phyloP scores from a whole-genome alignment of 2,113 vertebrate species.

The Hystrix brachyura region DNA sequence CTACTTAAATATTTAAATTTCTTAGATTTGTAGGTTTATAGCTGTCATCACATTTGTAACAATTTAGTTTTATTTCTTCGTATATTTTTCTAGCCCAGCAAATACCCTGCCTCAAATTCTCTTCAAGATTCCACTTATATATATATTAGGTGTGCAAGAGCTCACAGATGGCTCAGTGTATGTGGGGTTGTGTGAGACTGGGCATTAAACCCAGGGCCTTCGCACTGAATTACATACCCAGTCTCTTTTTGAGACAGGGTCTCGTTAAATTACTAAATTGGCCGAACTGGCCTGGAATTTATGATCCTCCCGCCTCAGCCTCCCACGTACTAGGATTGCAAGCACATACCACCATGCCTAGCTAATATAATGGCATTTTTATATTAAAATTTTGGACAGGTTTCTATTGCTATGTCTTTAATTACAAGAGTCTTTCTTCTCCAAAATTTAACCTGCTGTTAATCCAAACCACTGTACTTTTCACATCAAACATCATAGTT shows the following conservation, averaged over 20 bases:
- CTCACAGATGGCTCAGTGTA: not conserved
- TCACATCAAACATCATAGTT: not conserved
- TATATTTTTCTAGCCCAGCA: not conserved
- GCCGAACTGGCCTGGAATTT: not conserved
- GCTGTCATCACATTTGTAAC: slow-evolving; percentile 26
- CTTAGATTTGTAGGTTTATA: slow-evolving; percentile 2
- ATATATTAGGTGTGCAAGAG: not conserved
- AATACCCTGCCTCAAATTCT: not conserved
- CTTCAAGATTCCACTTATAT: not conserved
- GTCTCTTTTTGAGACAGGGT: not conserved
- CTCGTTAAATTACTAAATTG: not conserved
- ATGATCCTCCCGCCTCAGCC: not conserved
- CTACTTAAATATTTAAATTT: slow-evolving; percentile 58
- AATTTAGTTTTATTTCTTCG: slow-evolving; percentile 7
- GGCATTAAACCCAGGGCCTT: not conserved
- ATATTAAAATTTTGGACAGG: not conserved
- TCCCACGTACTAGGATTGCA: not conserved
- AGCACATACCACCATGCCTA: not conserved
- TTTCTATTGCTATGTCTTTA: slow-evolving; percentile 45
- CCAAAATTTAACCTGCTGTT: slow-evolving; percentile 1
- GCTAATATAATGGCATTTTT: not conserved
- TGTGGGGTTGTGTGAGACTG: not conserved
- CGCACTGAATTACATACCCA: not conserved
- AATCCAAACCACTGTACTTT: not conserved
- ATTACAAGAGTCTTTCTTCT: slow-evolving; percentile 31